A percentile compares a stretch with the other conserved stretches of the same genome.
These are phyloP conservation scores for Sesamia inferens DNA, from an alignment of 2,888 invertebrate genomes.

Conservation along the genomic window DNA sequence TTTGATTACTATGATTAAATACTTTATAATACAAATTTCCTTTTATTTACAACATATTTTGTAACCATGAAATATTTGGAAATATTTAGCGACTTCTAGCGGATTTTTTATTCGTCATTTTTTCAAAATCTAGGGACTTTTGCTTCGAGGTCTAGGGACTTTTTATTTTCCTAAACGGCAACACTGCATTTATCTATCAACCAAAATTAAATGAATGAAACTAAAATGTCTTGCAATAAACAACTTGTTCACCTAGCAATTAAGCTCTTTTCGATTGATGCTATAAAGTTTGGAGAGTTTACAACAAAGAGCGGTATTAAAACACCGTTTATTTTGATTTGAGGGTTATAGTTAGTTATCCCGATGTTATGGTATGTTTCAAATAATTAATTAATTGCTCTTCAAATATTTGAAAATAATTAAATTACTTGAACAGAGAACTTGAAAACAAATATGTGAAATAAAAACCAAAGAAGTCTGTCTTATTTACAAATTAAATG, in stretches of 20 bases:
- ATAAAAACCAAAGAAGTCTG: not conserved
- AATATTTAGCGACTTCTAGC: too few species aligned
- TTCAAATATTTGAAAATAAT: too few species aligned
- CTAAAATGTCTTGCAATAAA: slow-evolving; percentile 72
- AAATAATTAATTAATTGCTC: not conserved
- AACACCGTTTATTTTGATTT: slow-evolving; percentile 99
- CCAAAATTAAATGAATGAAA: not conserved
- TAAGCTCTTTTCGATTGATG: slow-evolving; percentile 93
- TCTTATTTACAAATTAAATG: not conserved
- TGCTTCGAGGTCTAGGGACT: too few species aligned
- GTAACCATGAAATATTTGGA: too few species aligned
- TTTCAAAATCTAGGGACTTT: too few species aligned
- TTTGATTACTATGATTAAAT: too few species aligned
- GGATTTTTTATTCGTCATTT: too few species aligned
- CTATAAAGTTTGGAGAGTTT: slow-evolving; percentile 98
- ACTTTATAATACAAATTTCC: too few species aligned
- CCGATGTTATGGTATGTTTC: slow-evolving; percentile 94
- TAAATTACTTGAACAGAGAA: too few species aligned
- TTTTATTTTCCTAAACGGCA: too few species aligned
- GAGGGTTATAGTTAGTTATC: slow-evolving; percentile 97
- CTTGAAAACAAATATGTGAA: not conserved
- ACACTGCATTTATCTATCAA: not conserved
- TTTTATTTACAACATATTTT: too few species aligned
- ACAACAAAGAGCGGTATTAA: slow-evolving; percentile 97
- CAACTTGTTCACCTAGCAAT: slow-evolving; percentile 91